Conservation (phyloP, 1,140 invertebrate genomes). For the Metaphire vulgaris region DNA sequence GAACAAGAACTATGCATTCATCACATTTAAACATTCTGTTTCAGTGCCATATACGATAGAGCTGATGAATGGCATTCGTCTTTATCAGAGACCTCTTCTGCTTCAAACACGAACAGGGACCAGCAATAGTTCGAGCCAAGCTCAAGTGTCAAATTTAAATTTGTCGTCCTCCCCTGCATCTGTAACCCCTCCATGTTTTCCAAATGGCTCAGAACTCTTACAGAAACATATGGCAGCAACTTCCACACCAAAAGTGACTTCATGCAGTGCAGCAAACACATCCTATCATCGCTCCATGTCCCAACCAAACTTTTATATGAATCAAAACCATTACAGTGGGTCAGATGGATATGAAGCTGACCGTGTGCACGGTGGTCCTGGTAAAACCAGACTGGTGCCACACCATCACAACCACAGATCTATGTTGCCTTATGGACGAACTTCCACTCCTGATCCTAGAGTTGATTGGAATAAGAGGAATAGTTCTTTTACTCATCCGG, state of each 20-base stretch:
- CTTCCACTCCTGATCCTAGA: background rate
- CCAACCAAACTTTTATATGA: constrained; percentile 27
- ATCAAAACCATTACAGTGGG: constrained; percentile 31
- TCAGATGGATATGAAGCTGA: background rate
- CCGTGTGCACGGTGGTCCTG: background rate
- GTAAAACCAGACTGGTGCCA: background rate
- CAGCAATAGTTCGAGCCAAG: constrained; percentile 26
- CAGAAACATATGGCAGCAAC: background rate
- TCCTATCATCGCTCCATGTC: background rate
- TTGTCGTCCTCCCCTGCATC: too few species aligned
- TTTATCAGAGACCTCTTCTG: constrained; percentile 52
- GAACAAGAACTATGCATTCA: constrained; percentile 65
- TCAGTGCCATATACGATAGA: constrained; percentile 68
- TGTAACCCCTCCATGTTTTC: background rate
- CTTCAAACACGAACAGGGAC: constrained; percentile 34
- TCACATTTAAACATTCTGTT: constrained; percentile 65
- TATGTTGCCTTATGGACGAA: background rate
- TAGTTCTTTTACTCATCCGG: too few species aligned
- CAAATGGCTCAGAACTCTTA: background rate
- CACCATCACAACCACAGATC: background rate
- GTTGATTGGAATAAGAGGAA: too few species aligned
- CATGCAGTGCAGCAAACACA: too few species aligned
- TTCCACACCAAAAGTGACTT: too few species aligned
- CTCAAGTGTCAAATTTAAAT: background rate
- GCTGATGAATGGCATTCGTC: constrained; percentile 60